Base-by-base conservation (phyloP, 2,888 invertebrate species). In the Enchytraeus crypticus region DNA sequence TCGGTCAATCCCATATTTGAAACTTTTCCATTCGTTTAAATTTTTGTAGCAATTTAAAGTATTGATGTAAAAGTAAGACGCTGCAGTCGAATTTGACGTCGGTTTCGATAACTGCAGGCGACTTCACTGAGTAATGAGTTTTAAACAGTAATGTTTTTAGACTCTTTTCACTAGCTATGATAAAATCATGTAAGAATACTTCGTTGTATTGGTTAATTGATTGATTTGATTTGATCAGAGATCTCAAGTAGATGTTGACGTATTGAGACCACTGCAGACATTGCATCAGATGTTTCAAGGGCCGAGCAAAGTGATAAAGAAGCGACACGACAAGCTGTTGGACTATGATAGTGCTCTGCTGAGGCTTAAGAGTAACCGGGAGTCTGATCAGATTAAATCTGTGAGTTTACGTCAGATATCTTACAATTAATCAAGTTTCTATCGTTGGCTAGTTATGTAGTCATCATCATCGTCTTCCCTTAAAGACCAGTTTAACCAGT, bases 241-340 rank as follows among this genome's bases (percentile, higher is more conserved):
- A 69, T 69, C 66, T 5, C 73, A 74, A 57, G 72, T 84, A n/a
- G 80, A 81, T 29, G 74, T 72, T 34, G 71, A 80, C 34, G 83
- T 84, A 0, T 69, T 77, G 8, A 65, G 65, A 3, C 83, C 84
- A 1, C 69, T 84, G 33, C 79, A 75, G 64, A 70, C 71, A 23
- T 72, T 84, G 21, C 70, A 80, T 5, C 74, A 72, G 23, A 69
- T 81, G 62, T 81, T 83, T 68, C 78, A 80, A 60, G 84, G 83
- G 2, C 85, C 85, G 1, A 77, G 77, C 34, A 81, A 83, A 60
- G 78, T 85, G 27, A 84, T 85, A 62, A 79, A 80, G 53, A 85
- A 85, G 69, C 74, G 84, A 27, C 73, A 81, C 65, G 83, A 85
- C 72, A 85, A 85, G 74, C 74, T 84, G 33, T 73, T 84, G n/a